A percentile compares a stretch with the other conserved stretches of the same genome.
Evolutionary conservation across 1,140 invertebrate species (phyloP).

Genomic region (Drosophila fuyamai): DNA sequence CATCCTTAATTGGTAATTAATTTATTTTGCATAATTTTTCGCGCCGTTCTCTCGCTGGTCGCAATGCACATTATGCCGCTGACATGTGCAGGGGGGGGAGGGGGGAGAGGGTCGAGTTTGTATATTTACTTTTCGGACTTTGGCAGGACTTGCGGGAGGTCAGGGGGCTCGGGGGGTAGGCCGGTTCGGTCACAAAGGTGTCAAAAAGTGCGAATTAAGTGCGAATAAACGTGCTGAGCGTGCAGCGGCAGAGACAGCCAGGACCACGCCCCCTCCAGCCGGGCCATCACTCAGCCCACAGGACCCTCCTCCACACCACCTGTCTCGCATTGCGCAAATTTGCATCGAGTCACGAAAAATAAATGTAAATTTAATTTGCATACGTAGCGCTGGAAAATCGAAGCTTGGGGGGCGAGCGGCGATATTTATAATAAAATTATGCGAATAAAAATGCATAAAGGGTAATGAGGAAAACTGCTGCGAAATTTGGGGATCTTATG

Average conservation of each 20-base stretch:
- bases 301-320: constrained; percentile 6
- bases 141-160: constrained; percentile 1
- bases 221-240: constrained; percentile 82
- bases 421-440: constrained; percentile 71
- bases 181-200: constrained; percentile 58
- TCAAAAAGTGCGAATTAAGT: constrained; percentile 82
- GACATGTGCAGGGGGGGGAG: constrained; percentile 35
- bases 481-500: neutral
- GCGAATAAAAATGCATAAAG: constrained; percentile 47
- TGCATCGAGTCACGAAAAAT: constrained; percentile 70
- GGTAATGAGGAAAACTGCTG: neutral
- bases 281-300: neutral
- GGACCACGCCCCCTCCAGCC: constrained; percentile 41
- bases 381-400: constrained; percentile 30
- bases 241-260: constrained; percentile 52
- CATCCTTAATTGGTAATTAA: constrained; percentile 78
- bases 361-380: constrained; percentile 76
- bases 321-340: constrained; percentile 59
- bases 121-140: constrained; percentile 65
- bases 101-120: neutral
- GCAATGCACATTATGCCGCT: constrained; percentile 69
- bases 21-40: constrained; percentile 82
- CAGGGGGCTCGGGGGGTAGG: neutral
- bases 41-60: constrained; percentile 35
- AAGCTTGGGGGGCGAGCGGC: neutral